Base-by-base conservation (phyloP, 2,797 vertebrate species). In the Typhlichthys eigenmanni region DNA sequence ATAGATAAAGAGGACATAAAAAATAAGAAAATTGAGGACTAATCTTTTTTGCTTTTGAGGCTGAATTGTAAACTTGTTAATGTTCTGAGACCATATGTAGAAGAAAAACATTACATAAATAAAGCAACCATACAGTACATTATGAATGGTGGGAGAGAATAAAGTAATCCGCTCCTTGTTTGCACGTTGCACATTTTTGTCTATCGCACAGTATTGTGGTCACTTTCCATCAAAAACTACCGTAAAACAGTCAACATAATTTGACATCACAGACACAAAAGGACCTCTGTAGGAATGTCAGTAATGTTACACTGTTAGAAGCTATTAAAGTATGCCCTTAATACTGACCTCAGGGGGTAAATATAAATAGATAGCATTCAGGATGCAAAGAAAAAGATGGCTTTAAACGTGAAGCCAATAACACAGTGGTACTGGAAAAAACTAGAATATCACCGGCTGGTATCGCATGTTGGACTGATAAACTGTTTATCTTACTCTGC, bases 191-290 rank as follows among this genome's bases (percentile, higher is more conserved):
- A 69, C 52, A 56, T 38, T 72, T 38, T 58, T 17, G 10, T 60
- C 46, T 55, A 55, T 81, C 76, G 71, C 85, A 89, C 84, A 87
- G 88, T 84, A 76, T 85, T 61, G 45, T 70, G 86, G 87, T 90
- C 81, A 66, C 48, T 32, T 66, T 5, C 68, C 48, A 60, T 67
- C 45, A 63, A 5, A 38, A 38, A 38, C 7, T 5, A 38, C 34
- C 7, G 34, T 38, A 38, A 38, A 38, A 38, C 34, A 38, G 34
- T 38, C 34, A 38, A 38, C 34, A 38, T 38, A 38, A 38, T 38
- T 38, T 38, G 34, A 38, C 34, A 38, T 38, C 34, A 38, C 34
- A 38, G 34, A 64, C 17, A 45, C 46, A 56, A 45, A 72, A 54
- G 10, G 71, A 69, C 34, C 34, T 38, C 34, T 38, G 5, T 38